Percentiles rank a stretch among this genome's conserved stretches.
phyloP scores from a whole-genome alignment of 2,888 invertebrate genomes.

The Chirona hameri region DNA sequence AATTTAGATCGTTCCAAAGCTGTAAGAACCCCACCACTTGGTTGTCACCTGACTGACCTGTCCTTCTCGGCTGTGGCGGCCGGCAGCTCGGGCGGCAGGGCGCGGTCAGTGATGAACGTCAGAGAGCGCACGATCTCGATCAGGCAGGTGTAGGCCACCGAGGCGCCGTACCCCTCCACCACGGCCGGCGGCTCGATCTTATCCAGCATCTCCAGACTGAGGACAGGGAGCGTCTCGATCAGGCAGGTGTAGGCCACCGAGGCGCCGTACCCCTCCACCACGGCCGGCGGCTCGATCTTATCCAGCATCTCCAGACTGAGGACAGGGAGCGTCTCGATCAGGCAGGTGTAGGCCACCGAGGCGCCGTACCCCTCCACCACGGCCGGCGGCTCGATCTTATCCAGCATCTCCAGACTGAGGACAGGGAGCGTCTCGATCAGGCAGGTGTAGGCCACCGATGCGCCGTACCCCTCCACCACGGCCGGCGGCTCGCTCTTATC shows the following conservation, averaged over 20 bases:
- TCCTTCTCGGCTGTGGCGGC: not conserved
- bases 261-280: constrained; percentile 96
- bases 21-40: too few species aligned
- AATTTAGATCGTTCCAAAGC: too few species aligned
- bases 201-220: constrained; percentile 90
- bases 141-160: constrained; percentile 89
- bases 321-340: constrained; percentile 68
- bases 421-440: constrained; percentile 69
- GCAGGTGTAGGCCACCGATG: constrained; percentile 92
- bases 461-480: constrained; percentile 95
- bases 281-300: constrained; percentile 84
- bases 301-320: constrained; percentile 91
- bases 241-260: constrained; percentile 92
- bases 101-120: not conserved
- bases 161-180: constrained; percentile 96
- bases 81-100: not conserved
- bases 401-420: constrained; percentile 86
- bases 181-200: constrained; percentile 89
- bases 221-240: constrained; percentile 63
- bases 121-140: constrained; percentile 81
- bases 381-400: constrained; percentile 86
- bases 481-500: constrained; percentile 91
- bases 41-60: not conserved
- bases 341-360: constrained; percentile 88
- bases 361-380: constrained; percentile 98